These are phyloP conservation scores for Miichthys miiuy DNA, from an alignment of 2,797 vertebrate genomes.

Conservation along the genomic window DNA sequence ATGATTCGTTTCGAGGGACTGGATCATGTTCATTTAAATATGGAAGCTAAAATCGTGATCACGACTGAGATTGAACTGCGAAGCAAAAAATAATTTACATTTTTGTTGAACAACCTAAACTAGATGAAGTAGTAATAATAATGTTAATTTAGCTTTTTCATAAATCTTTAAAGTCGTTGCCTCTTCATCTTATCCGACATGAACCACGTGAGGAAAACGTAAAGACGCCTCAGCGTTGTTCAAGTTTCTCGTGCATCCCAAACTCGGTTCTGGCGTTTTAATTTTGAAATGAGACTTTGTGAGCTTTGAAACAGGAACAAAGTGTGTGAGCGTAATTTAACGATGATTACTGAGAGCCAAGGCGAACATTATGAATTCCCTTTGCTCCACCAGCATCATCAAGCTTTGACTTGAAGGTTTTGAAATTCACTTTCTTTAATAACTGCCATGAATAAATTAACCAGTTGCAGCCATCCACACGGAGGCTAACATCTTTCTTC, in stretches of 20 bases:
- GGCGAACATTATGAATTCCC: background rate
- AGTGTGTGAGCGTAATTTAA: constrained; percentile 39
- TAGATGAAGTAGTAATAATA: no score
- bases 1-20: no score
- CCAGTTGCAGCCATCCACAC: constrained; percentile 29
- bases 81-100: no score
- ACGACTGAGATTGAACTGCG: no score
- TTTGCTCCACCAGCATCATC: constrained; percentile 26
- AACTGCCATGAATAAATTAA: constrained; percentile 62
- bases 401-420: constrained; percentile 46
- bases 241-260: background rate
- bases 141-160: no score
- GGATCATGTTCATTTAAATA: no score
- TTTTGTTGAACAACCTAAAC: no score
- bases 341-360: constrained; percentile 36
- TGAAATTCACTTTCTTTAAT: constrained; percentile 64
- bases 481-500: constrained; percentile 46
- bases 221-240: background rate
- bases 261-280: background rate
- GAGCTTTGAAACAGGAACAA: constrained; percentile 10
- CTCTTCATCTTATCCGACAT: no score
- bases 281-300: background rate
- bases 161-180: no score
- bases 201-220: background rate
- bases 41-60: no score